Percentiles rank a stretch among this genome's conserved stretches.
phyloP scores from a whole-genome alignment of 2,888 invertebrate genomes.

The Drosophila mulleri region DNA sequence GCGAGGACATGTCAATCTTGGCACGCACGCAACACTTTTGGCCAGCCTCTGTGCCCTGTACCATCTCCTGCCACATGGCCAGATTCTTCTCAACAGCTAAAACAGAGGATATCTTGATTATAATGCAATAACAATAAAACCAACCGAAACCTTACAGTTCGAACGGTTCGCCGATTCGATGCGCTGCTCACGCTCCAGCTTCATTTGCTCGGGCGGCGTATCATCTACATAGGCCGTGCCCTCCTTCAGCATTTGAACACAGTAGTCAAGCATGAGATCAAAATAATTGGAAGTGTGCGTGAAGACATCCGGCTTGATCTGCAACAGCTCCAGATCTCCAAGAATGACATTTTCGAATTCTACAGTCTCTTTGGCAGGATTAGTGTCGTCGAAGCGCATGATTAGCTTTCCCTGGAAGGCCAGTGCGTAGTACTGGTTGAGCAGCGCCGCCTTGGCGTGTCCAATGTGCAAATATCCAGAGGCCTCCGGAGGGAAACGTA shows the following conservation, averaged over 20 bases:
- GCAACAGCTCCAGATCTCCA: conserved; percentile 95
- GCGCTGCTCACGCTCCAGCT: conserved; percentile 95
- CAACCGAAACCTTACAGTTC: conserved; percentile 89
- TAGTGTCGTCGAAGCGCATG: conserved; percentile 99
- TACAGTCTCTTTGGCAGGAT: conserved; percentile 98
- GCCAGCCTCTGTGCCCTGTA: conserved; percentile 91
- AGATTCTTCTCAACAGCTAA: conserved; percentile 94
- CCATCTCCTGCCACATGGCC: conserved; percentile 97
- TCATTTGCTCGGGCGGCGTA: conserved; percentile 97
- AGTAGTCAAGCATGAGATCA: conserved; percentile 94
- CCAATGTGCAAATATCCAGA: conserved; percentile 99
- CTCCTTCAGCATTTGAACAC: conserved; percentile 93
- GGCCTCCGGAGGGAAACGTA: conserved; percentile 99
- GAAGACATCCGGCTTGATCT: conserved; percentile 96
- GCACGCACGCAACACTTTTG: conserved; percentile 97
- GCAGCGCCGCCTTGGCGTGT: conserved; percentile 98
- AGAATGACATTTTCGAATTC: conserved; percentile 99
- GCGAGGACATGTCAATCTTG: conserved; percentile 98
- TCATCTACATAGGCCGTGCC: conserved; percentile 99
- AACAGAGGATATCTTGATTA: not conserved
- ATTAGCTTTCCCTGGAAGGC: conserved; percentile 97
- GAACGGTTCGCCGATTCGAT: conserved; percentile 93
- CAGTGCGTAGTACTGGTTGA: conserved; percentile 98
- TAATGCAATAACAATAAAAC: not conserved
- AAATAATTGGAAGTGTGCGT: conserved; percentile 99